Conservation (phyloP, 2,888 invertebrate genomes). For the Apocheima hispidaria region DNA sequence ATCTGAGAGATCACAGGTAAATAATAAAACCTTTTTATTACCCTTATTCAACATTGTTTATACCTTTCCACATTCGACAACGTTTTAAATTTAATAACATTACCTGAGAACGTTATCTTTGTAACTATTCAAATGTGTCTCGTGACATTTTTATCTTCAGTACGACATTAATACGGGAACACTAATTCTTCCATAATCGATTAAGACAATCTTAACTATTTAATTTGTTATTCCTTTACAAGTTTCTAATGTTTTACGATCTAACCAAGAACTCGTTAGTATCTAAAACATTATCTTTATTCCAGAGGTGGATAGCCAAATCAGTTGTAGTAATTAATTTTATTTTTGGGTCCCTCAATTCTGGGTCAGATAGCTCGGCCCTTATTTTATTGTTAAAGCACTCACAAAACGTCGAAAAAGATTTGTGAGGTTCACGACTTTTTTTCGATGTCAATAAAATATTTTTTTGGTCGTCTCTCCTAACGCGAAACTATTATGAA, state of each 20-base stretch:
- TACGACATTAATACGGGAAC: constrained; percentile 39
- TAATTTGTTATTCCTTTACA: constrained; percentile 56
- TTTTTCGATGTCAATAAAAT: constrained; percentile 80
- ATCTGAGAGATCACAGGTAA: constrained; percentile 96
- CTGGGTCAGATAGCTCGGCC: constrained; percentile 46
- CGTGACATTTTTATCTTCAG: constrained; percentile 44
- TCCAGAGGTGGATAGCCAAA: constrained; percentile 60
- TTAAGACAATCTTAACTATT: constrained; percentile 56
- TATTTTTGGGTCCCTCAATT: constrained; percentile 48
- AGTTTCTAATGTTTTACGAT: constrained; percentile 52
- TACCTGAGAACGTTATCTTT: constrained; percentile 27
- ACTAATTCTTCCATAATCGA: constrained; percentile 53
- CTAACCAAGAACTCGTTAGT: constrained; percentile 54
- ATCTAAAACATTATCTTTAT: constrained; percentile 55
- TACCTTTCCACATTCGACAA: constrained; percentile 27
- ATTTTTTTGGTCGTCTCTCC: constrained; percentile 72
- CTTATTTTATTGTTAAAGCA: constrained; percentile 71
- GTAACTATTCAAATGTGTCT: constrained; percentile 34
- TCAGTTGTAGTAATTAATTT: constrained; percentile 62
- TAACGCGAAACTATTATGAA: constrained; percentile 77
- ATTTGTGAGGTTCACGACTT: constrained; percentile 67
- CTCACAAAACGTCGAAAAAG: constrained; percentile 61
- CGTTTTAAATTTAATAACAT: constrained; percentile 31
- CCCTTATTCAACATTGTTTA: constrained; percentile 27
- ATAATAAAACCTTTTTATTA: constrained; percentile 41